These are phyloP conservation scores for Psix sp. DNA, from an alignment of 1,140 invertebrate genomes.

Conservation along the genomic window DNA sequence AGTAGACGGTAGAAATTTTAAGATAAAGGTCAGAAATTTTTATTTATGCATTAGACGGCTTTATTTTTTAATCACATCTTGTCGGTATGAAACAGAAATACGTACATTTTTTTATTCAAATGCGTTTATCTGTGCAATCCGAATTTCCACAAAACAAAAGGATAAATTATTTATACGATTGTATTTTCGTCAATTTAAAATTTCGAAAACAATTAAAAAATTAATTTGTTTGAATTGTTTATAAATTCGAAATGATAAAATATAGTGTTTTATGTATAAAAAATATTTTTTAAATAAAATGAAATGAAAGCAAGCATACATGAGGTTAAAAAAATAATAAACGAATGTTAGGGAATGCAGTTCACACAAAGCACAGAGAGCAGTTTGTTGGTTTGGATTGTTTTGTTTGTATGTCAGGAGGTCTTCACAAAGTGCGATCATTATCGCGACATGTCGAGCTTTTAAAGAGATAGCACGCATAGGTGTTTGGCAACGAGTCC, in stretches of 20 bases:
- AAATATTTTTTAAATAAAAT: too few relatives aligned
- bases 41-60: slow-evolving; percentile 50
- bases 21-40: slow-evolving; percentile 57
- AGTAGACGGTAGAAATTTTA: slow-evolving; percentile 49
- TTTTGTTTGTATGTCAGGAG: slow-evolving; percentile 27
- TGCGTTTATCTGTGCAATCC: too few relatives aligned
- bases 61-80: slow-evolving; percentile 53
- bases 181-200: too few relatives aligned
- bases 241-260: too few relatives aligned
- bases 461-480: slow-evolving; percentile 46
- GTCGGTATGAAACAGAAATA: slow-evolving; percentile 34
- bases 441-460: slow-evolving; percentile 46
- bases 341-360: slow-evolving; percentile 16
- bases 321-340: too few relatives aligned
- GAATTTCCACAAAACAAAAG: neutral
- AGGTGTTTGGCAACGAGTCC: slow-evolving; percentile 22
- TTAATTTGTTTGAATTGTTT: too few relatives aligned
- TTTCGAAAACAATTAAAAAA: too few relatives aligned
- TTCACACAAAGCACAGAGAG: too few relatives aligned
- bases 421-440: slow-evolving; percentile 30
- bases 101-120: too few relatives aligned
- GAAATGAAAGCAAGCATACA: too few relatives aligned
- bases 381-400: slow-evolving; percentile 3
- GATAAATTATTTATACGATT: too few relatives aligned
- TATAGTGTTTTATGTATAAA: too few relatives aligned